Conservation (phyloP, 2,888 invertebrate genomes). For the Apodemia zela region DNA sequence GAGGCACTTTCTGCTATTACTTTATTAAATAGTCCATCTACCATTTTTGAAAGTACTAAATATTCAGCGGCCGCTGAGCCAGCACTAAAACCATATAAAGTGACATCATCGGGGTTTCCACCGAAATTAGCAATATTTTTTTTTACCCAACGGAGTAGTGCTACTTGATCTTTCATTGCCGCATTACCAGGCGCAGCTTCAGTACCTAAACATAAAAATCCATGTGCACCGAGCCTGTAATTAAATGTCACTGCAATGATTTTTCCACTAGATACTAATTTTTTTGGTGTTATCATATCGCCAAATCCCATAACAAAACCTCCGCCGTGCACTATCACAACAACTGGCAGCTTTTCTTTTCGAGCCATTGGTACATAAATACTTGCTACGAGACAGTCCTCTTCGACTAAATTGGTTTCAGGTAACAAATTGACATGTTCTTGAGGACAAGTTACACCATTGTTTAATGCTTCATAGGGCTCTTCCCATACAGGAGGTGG, state of each 20-base stretch:
- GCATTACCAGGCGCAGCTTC: conserved; percentile 43
- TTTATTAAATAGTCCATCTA: conserved; percentile 50
- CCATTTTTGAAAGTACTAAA: conserved; percentile 45
- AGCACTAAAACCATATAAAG: conserved; percentile 49
- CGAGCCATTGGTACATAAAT: conserved; percentile 39
- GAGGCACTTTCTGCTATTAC: conserved; percentile 51
- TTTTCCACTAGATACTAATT: conserved; percentile 40
- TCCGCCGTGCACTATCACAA: conserved; percentile 65
- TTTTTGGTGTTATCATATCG: conserved; percentile 37
- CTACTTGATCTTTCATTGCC: conserved; percentile 46
- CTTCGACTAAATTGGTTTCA: conserved; percentile 27
- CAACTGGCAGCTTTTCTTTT: conserved; percentile 45
- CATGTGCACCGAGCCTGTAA: conserved; percentile 46
- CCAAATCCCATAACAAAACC: conserved; percentile 54
- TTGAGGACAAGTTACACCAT: conserved; percentile 35
- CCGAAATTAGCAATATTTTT: conserved; percentile 43
- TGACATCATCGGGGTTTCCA: conserved; percentile 45
- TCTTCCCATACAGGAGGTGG: conserved; percentile 37
- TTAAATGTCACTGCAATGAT: conserved; percentile 50
- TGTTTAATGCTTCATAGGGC: conserved; percentile 37
- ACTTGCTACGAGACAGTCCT: conserved; percentile 42
- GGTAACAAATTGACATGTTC: conserved; percentile 18
- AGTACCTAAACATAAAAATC: conserved; percentile 42
- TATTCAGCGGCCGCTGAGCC: conserved; percentile 50
- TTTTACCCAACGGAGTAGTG: conserved; percentile 42